A percentile compares a stretch with the other conserved stretches of the same genome.
Evolutionary conservation across 2,797 vertebrate genomes (phyloP).

Genomic region (Poecile montanus): DNA sequence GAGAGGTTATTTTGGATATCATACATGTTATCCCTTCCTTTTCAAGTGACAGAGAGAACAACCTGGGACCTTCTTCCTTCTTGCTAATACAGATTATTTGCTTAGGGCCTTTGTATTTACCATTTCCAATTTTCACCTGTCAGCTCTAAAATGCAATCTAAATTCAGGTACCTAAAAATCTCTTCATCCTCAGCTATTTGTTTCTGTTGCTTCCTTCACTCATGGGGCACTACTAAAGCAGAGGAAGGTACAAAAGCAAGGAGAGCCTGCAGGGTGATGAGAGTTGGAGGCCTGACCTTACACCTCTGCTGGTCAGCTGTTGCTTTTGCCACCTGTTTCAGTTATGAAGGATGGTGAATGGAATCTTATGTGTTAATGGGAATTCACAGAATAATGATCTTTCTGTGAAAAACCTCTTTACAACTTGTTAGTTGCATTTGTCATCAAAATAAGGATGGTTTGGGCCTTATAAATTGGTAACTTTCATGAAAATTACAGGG

Average conservation of each 20-base stretch:
- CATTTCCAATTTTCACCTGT: constrained; percentile 6
- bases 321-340: accelerated
- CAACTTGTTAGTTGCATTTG: neutral
- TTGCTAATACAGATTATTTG: neutral
- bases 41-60: neutral
- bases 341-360: neutral
- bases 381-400: neutral
- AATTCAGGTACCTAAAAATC: neutral
- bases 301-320: neutral
- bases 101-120: neutral
- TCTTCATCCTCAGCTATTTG: neutral
- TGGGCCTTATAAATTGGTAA: neutral
- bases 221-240: neutral
- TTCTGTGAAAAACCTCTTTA: neutral
- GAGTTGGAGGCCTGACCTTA: neutral
- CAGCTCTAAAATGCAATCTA: neutral
- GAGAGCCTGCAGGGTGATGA: no score
- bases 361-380: neutral
- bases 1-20: neutral
- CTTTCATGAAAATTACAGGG: neutral
- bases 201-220: neutral
- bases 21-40: neutral
- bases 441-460: neutral
- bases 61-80: neutral
- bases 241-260: neutral